phyloP scores from a whole-genome alignment of 2,113 vertebrate genomes.

The Genyomyrus donnyi region DNA sequence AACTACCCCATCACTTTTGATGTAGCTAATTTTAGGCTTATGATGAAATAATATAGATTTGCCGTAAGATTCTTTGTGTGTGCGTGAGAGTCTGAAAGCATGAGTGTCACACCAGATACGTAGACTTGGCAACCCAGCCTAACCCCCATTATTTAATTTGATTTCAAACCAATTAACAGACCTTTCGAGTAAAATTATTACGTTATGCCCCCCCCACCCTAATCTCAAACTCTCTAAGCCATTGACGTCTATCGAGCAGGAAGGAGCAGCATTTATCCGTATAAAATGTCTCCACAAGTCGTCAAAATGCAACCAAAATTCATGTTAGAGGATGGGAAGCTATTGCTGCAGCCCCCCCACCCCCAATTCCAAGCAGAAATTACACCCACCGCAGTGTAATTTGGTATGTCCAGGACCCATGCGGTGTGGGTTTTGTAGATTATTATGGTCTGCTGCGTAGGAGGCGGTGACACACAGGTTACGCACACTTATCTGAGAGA shows the following conservation, averaged over 20 bases:
- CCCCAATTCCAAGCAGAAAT: not conserved
- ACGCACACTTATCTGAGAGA: not conserved
- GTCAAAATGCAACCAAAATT: not conserved
- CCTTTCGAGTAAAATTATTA: not conserved
- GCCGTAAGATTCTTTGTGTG: not conserved
- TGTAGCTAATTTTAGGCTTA: not conserved
- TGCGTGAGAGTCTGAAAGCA: not conserved
- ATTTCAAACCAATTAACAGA: not conserved
- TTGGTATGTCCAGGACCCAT: not conserved
- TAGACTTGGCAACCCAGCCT: not conserved
- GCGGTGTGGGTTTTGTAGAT: not conserved
- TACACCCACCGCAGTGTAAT: not conserved
- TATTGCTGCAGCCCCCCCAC: not conserved
- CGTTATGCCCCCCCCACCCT: not conserved
- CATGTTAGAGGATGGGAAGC: not conserved
- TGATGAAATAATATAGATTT: not conserved
- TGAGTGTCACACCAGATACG: not conserved
- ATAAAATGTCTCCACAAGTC: not conserved
- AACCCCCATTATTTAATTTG: not conserved
- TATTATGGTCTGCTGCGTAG: slow-evolving; percentile 8
- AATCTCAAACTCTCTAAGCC: not conserved
- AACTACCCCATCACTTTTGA: not conserved
- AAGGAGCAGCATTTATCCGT: not conserved
- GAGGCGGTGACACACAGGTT: not conserved
- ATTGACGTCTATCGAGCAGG: not conserved